A percentile compares a stretch with the other conserved stretches of the same genome.
Evolutionary conservation across 1,140 invertebrate species (phyloP).

Genomic region (Drosophila lacertosa): DNA sequence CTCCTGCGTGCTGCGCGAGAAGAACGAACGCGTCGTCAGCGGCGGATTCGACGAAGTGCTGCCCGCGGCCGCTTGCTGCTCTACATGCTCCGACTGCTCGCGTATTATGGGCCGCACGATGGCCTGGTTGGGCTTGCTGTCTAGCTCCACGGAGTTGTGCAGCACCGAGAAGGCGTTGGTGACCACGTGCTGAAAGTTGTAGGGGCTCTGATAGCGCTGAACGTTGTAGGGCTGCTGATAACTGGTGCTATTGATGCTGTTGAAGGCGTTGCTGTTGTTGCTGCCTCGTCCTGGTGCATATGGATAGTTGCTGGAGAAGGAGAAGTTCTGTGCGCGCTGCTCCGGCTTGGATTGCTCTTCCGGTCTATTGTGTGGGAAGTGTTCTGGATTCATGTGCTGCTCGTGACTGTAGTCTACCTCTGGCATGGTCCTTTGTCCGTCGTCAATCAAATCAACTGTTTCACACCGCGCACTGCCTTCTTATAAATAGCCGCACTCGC

Average conservation of each 20-base stretch:
- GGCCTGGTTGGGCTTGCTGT: slow-evolving; percentile 84
- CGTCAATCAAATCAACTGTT: slow-evolving; percentile 21
- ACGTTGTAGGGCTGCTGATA: slow-evolving; percentile 41
- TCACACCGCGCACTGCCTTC: slow-evolving; percentile 3
- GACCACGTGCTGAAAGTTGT: slow-evolving; percentile 69
- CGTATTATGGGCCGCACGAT: slow-evolving; percentile 85
- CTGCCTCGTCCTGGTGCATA: slow-evolving; percentile 63
- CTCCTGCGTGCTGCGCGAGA: slow-evolving; percentile 68
- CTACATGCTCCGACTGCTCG: slow-evolving; percentile 29
- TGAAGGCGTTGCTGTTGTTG: slow-evolving; percentile 5
- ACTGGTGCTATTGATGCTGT: slow-evolving; percentile 19
- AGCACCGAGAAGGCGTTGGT: slow-evolving; percentile 72
- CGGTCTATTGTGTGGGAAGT: slow-evolving; percentile 69
- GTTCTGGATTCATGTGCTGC: slow-evolving; percentile 72
- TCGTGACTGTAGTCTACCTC: slow-evolving; percentile 57
- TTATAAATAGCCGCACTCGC: slow-evolving; percentile 52
- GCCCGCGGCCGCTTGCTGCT: slow-evolving; percentile 15
- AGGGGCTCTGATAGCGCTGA: slow-evolving; percentile 64
- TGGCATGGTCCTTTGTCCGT: slow-evolving; percentile 54
- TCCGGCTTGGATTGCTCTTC: slow-evolving; percentile 23
- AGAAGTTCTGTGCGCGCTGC: slow-evolving; percentile 70
- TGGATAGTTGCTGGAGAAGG: slow-evolving; percentile 74
- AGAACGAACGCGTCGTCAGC: slow-evolving; percentile 51
- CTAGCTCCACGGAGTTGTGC: slow-evolving; percentile 58
- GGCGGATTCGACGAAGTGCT: slow-evolving; percentile 24